Percentiles rank a stretch among this genome's conserved stretches.
Conservation (phyloP, 1,140 invertebrate genomes). For the Aradophagus sp. region DNA sequence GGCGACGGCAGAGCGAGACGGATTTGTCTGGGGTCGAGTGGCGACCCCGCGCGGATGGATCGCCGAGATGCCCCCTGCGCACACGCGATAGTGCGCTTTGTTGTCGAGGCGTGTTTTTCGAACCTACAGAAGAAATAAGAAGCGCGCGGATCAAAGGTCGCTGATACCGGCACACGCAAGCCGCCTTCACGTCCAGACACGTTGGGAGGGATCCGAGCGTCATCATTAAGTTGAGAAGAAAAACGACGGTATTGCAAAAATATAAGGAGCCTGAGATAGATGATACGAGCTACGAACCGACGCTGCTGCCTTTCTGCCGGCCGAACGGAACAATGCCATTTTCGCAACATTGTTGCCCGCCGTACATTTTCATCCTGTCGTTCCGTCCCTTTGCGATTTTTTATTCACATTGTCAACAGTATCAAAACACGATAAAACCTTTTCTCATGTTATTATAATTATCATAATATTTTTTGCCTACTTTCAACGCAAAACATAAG, state of each 20-base stretch:
- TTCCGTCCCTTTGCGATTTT: not conserved
- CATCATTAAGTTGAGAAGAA: conserved; percentile 40
- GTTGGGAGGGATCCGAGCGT: conserved; percentile 18
- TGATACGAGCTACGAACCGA: conserved; percentile 5
- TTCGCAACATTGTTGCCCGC: too few relatives aligned
- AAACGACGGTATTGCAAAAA: conserved; percentile 28
- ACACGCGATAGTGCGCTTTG: conserved; percentile 57
- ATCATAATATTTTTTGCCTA: too few relatives aligned
- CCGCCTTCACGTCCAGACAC: conserved; percentile 30
- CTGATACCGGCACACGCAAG: conserved; percentile 59
- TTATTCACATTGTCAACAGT: conserved; percentile 32
- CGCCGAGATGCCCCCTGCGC: conserved; percentile 70
- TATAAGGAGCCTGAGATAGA: conserved; percentile 21
- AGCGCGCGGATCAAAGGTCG: conserved; percentile 54
- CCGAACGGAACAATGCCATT: too few relatives aligned
- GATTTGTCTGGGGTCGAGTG: conserved; percentile 57
- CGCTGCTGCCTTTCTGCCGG: too few relatives aligned
- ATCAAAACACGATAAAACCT: conserved; percentile 20
- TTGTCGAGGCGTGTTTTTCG: conserved; percentile 56
- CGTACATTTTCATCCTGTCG: too few relatives aligned
- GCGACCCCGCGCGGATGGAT: conserved; percentile 64
- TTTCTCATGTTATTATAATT: not conserved
- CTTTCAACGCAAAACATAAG: too few relatives aligned
- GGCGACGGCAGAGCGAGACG: conserved; percentile 26
- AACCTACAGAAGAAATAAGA: conserved; percentile 58